Conservation (phyloP, 2,113 vertebrate species). For the Apus apus region DNA sequence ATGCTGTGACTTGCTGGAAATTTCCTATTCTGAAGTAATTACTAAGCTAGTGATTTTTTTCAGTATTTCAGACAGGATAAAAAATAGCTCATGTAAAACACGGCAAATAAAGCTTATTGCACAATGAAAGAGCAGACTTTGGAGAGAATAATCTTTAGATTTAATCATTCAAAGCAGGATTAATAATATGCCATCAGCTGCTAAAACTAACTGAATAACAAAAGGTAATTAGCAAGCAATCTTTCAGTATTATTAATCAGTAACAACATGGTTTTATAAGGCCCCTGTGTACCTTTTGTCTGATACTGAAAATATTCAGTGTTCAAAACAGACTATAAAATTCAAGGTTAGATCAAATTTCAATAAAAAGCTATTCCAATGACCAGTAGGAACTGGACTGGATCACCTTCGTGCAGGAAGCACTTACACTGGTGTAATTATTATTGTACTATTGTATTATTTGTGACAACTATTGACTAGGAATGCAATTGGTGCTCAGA, state of each 20-base stretch:
- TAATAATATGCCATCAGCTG: slow-evolving; percentile 3
- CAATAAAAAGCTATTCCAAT: background rate
- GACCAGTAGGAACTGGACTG: background rate
- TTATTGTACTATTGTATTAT: background rate
- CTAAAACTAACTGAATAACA: background rate
- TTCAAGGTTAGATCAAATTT: background rate
- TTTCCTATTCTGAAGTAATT: slow-evolving; percentile 31
- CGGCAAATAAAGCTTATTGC: background rate
- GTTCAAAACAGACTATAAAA: background rate
- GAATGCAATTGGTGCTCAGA: background rate
- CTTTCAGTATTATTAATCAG: background rate
- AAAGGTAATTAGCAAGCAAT: background rate
- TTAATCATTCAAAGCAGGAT: background rate
- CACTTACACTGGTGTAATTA: background rate
- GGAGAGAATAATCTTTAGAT: background rate
- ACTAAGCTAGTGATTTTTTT: slow-evolving; percentile 9
- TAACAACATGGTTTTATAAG: background rate
- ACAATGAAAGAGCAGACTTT: background rate
- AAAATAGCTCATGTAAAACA: slow-evolving; percentile 12
- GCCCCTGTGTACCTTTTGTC: background rate
- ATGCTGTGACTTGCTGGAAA: background rate
- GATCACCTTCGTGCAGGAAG: background rate
- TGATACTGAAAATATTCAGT: background rate
- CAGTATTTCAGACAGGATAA: slow-evolving; percentile 16
- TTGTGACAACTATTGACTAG: background rate